phyloP scores from a whole-genome alignment of 1,140 invertebrate genomes.

The Homarus americanus region DNA sequence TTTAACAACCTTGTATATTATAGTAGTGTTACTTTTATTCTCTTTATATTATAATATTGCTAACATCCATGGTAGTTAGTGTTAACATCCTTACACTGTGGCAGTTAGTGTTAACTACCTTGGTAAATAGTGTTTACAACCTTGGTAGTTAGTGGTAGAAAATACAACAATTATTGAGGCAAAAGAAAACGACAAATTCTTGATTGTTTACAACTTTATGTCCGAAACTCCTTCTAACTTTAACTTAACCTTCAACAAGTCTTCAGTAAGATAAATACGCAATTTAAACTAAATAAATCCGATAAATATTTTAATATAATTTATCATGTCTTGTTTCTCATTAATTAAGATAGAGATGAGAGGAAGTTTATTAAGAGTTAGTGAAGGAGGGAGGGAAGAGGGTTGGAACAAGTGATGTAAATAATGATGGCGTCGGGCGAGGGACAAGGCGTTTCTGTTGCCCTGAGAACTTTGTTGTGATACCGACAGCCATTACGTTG shows the following conservation, averaged over 20 bases:
- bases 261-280: background rate
- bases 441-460: conserved; percentile 57
- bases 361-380: background rate
- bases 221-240: background rate
- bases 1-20: too few species aligned
- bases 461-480: conserved; percentile 28
- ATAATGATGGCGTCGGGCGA: conserved; percentile 54
- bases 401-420: conserved; percentile 42
- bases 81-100: too few species aligned
- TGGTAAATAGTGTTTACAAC: too few species aligned
- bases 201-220: conserved; percentile 50
- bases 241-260: background rate
- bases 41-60: too few species aligned
- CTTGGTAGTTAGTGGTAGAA: too few species aligned
- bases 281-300: background rate
- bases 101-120: too few species aligned
- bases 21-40: too few species aligned
- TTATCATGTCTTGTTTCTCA: background rate
- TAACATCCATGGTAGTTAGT: too few species aligned
- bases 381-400: background rate
- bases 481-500: conserved; percentile 6
- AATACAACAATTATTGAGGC: background rate
- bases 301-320: background rate
- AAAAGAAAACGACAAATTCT: conserved; percentile 46
- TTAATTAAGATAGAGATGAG: background rate